Base-by-base conservation (phyloP, 2,113 vertebrate species). In the Melanostigma gelatinosum region DNA sequence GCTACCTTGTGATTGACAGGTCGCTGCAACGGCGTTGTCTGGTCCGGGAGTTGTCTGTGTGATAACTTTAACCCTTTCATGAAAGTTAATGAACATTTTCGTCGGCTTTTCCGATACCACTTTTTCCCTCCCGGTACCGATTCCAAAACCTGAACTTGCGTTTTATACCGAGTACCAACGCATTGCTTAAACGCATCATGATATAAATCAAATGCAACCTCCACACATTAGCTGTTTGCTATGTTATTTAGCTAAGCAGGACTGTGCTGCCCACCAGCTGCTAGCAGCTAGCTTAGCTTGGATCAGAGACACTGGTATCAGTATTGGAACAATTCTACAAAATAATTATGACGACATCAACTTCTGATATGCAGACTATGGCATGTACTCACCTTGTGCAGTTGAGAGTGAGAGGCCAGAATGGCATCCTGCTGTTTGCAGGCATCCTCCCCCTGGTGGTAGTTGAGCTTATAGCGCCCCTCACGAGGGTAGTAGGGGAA, bases 401-500 rank as follows among this genome's bases (percentile, higher is more conserved):
- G 78, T 79, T 99, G 97, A 8, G 96, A 94, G 4, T 97, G 97
- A 0, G 98, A 98, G 0, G 97, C 97, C 93, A 99, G 90, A 85
- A 98, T 98, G 40, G 96, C 97, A 0, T 98, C 98, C 93, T 98
- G 97, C 79, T 95, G 93, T 29, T 90, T 93, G 79, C 98, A 99
- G 0, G 96, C 94, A 4, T 93, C 95, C 88, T 97, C 96, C 0
- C 96, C 98, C 72, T 99, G 95, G 4, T 88, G 93, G 94, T 96
- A 98, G 71, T 97, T 98, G 38, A 99, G 92, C 4, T 94, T 96
- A 94, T 99, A 98, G 84, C 97, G 97, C 1, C 98, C 97, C 70
- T 96, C 87, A 4, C 95, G 96, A 0, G 97, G 96, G 84, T 97
- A 97, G 89, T 99, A 98, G 4, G 97, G 97, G 73, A 98, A 99